A percentile compares a stretch with the other conserved stretches of the same genome.
These are phyloP conservation scores for Percina caprodes DNA, from an alignment of 2,113 vertebrate species.

Conservation along the genomic window DNA sequence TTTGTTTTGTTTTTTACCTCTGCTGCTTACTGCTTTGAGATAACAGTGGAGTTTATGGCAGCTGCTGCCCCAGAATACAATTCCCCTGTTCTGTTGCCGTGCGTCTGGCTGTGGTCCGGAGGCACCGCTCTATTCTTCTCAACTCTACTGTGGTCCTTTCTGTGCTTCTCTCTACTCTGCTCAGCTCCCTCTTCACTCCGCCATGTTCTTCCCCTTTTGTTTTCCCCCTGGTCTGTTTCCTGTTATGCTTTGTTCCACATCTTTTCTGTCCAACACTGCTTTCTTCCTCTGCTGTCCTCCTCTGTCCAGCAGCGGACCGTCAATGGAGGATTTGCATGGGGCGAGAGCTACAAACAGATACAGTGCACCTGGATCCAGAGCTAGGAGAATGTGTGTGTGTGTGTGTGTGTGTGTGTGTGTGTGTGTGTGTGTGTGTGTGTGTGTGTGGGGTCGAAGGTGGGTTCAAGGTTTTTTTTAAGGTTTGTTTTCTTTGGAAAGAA, in stretches of 20 bases:
- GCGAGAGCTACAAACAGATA: no score
- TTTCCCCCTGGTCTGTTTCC: conserved; percentile 22
- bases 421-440: no score
- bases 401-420: no score
- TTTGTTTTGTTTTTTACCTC: conserved; percentile 46
- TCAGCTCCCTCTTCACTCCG: conserved; percentile 3
- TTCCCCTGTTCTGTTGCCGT: conserved; percentile 35
- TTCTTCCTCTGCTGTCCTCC: neutral
- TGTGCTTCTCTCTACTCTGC: neutral
- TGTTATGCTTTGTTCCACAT: conserved; percentile 24
- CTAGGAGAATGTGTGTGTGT: no score
- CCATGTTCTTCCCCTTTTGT: conserved; percentile 33
- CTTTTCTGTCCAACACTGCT: conserved; percentile 5
- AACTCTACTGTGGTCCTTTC: conserved; percentile 20
- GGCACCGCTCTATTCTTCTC: conserved; percentile 17
- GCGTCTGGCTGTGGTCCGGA: conserved; percentile 22
- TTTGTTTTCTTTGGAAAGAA: no score
- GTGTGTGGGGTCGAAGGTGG: no score
- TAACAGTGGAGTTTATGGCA: conserved; percentile 40
- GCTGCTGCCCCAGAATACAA: conserved; percentile 47
- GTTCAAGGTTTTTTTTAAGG: no score
- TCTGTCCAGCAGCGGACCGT: no score
- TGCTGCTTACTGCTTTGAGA: conserved; percentile 45
- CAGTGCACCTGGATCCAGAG: no score
- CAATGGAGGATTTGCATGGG: no score